Conservation (phyloP, 2,888 invertebrate species). For the Orthosia cruda region DNA sequence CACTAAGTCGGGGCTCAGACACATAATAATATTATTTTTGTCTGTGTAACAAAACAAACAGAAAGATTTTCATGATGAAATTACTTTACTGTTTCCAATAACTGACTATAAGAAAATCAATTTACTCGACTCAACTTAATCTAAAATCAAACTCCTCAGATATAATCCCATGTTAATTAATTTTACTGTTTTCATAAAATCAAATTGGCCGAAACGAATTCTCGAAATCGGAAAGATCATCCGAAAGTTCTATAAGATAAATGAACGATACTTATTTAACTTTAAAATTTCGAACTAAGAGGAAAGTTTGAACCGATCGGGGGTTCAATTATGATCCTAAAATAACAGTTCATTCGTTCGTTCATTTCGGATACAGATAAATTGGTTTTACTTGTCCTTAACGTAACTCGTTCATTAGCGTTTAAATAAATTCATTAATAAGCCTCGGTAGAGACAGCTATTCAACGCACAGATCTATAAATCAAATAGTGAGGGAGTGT, state of each 20-base stretch:
- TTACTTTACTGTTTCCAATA: conserved; percentile 30
- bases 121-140: conserved; percentile 20
- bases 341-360: conserved; percentile 79
- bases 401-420: conserved; percentile 91
- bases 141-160: conserved; percentile 42
- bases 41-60: background rate
- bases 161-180: conserved; percentile 57
- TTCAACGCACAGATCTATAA: conserved; percentile 90
- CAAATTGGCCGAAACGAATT: conserved; percentile 62
- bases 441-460: conserved; percentile 86
- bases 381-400: conserved; percentile 88
- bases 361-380: conserved; percentile 83
- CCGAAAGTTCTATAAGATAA: conserved; percentile 66
- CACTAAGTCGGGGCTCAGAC: conserved; percentile 2
- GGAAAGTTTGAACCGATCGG: conserved; percentile 63
- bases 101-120: conserved; percentile 25
- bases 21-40: conserved; percentile 30
- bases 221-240: conserved; percentile 64
- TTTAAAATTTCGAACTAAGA: conserved; percentile 61
- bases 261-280: conserved; percentile 67
- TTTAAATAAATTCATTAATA: conserved; percentile 92
- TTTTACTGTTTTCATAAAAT: conserved; percentile 65
- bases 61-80: conserved; percentile 19
- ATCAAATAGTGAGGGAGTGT: conserved; percentile 91
- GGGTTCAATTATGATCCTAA: conserved; percentile 80